Evolutionary conservation across 1,140 invertebrate species (phyloP).

Genomic region (Eciton burchellii): DNA sequence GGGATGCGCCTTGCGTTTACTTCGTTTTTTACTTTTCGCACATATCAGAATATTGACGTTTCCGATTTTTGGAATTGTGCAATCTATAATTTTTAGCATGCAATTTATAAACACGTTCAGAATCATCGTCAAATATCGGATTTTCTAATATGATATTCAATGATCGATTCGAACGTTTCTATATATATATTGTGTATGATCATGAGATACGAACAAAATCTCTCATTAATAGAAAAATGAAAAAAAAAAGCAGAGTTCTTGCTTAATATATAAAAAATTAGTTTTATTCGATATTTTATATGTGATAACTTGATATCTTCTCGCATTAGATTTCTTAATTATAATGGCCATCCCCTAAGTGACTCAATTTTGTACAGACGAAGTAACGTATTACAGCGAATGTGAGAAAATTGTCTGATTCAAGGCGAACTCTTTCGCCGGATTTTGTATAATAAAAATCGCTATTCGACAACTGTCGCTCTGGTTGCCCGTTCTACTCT

Average conservation of each 20-base stretch:
- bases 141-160: neutral
- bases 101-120: neutral
- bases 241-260: neutral
- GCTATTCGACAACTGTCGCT: conserved; percentile 57
- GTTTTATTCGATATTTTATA: neutral
- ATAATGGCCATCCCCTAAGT: conserved; percentile 58
- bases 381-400: conserved; percentile 60
- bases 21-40: conserved; percentile 18
- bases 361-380: conserved; percentile 77
- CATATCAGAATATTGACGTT: conserved; percentile 8
- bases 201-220: conserved; percentile 10
- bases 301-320: neutral
- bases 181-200: no score
- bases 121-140: neutral
- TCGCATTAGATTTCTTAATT: neutral
- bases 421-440: conserved; percentile 70
- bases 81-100: neutral
- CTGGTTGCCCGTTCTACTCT: conserved; percentile 50
- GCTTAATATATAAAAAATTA: neutral
- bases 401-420: conserved; percentile 66
- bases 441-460: conserved; percentile 76
- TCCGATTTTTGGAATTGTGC: neutral
- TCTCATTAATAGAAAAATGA: neutral
- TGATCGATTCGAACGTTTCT: neutral
- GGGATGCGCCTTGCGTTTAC: conserved; percentile 49